phyloP scores from a whole-genome alignment of 2,888 invertebrate genomes.

The Antitype chi region DNA sequence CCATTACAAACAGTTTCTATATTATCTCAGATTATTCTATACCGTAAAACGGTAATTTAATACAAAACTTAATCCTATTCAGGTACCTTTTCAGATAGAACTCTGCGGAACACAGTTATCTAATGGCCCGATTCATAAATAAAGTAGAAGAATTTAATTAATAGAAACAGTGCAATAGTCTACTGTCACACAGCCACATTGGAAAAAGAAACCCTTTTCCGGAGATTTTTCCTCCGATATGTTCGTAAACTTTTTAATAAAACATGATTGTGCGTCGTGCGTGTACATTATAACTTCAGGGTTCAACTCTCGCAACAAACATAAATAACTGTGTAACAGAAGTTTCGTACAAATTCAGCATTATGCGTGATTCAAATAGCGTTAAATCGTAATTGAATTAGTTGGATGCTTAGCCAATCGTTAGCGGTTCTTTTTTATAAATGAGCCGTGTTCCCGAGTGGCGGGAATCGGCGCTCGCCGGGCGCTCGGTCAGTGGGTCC shows the following conservation, averaged over 20 bases:
- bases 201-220: background rate
- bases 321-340: slow-evolving; percentile 50
- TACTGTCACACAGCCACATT: slow-evolving; percentile 52
- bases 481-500: slow-evolving; percentile 56
- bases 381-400: slow-evolving; percentile 60
- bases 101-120: slow-evolving; percentile 48
- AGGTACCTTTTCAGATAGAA: slow-evolving; percentile 56
- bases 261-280: slow-evolving; percentile 52
- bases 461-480: slow-evolving; percentile 44
- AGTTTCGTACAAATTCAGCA: slow-evolving; percentile 47
- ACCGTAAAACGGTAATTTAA: slow-evolving; percentile 9
- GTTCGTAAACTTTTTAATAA: slow-evolving; percentile 51
- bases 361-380: slow-evolving; percentile 42
- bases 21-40: slow-evolving; percentile 14
- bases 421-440: slow-evolving; percentile 50
- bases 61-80: slow-evolving; percentile 22
- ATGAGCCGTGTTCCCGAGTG: slow-evolving; percentile 33
- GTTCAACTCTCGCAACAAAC: slow-evolving; percentile 51
- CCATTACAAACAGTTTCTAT: slow-evolving; percentile 12
- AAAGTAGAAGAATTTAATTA: slow-evolving; percentile 80
- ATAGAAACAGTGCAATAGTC: slow-evolving; percentile 73
- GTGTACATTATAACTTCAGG: slow-evolving; percentile 55
- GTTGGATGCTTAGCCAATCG: slow-evolving; percentile 35
- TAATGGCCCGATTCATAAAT: slow-evolving; percentile 69
- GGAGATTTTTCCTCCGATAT: slow-evolving; percentile 17